Base-by-base conservation (phyloP, 2,797 vertebrate species). In the Poliocrania exsul region DNA sequence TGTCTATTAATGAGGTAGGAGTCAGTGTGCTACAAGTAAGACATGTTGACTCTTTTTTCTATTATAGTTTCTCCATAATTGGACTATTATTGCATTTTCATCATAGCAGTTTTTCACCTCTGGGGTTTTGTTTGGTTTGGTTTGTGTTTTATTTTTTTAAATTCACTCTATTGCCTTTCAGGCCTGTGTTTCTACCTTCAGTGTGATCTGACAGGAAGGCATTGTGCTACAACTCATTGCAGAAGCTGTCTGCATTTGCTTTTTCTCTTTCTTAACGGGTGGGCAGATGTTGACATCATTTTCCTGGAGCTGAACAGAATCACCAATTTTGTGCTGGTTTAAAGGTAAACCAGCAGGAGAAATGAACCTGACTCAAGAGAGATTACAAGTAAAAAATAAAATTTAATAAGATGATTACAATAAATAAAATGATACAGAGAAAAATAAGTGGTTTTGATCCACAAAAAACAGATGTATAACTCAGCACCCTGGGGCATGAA, bases 271-370 rank as follows among this genome's bases (percentile, higher is more conserved):
- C n/a, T 53, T 75, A 61, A 40, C 37, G 42, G 23, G 18, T 1
- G 3, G 29, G 37, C 28, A 81, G 21, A 81, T 28, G 25, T 25
- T 83, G 66, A 94, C 35, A 90, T 31, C 2, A 0, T 29, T 19
- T 81, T 90, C 77, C 77, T 86, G 86, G 53, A 86, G 23, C 4
- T 67, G 16, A 2, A 47, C 47, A 90, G 93, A 94, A 47, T 94
- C 92, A 95, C 58, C 21, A 42, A 42, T 42, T 17, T 42, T 42
- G 40, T 42, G 40, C 16, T 42, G 40, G 40, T 42, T 42, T 42
- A 16, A 42, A 42, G 40, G 40, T 42, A 42, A 42, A 42, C 40
- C 40, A 42, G 16, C 40, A 42, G 16, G 40, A 42, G 40, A 42
- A 42, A 42, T 42, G 40, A 17, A 42, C 40, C 40, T 17, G 16